phyloP scores from a whole-genome alignment of 1,140 invertebrate genomes.

The Idris sp. region DNA sequence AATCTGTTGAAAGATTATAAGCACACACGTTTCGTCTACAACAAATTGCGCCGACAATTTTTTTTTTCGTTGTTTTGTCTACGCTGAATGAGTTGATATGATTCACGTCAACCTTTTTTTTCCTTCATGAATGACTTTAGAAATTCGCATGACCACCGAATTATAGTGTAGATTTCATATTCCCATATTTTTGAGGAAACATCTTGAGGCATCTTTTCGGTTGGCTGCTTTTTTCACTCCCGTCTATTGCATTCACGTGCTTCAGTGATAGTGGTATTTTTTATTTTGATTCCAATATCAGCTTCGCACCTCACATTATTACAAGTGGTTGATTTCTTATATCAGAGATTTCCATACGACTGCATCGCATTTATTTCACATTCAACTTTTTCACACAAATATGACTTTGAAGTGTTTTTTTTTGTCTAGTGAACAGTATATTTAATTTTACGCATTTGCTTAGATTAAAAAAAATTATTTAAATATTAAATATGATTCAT shows the following conservation, averaged over 20 bases:
- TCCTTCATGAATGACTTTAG: too few relatives aligned
- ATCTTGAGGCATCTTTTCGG: too few relatives aligned
- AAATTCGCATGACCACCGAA: too few relatives aligned
- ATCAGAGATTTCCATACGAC: conserved; percentile 39
- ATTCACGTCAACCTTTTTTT: conserved; percentile 8
- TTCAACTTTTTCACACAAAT: conserved; percentile 19
- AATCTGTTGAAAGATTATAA: conserved; percentile 24
- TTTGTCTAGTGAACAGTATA: neutral
- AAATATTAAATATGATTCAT: too few relatives aligned
- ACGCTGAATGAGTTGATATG: conserved; percentile 1
- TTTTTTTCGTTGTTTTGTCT: conserved; percentile 10
- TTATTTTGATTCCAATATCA: conserved; percentile 51
- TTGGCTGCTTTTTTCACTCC: conserved; percentile 25
- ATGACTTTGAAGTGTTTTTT: conserved; percentile 27
- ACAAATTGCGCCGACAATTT: conserved; percentile 6
- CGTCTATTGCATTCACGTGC: conserved; percentile 44
- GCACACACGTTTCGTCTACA: conserved; percentile 5
- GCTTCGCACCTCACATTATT: conserved; percentile 52
- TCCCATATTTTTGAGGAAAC: too few relatives aligned
- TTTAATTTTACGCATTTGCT: too few relatives aligned
- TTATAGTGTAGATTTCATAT: too few relatives aligned
- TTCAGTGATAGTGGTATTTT: conserved; percentile 41
- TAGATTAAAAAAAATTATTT: too few relatives aligned
- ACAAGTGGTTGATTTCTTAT: conserved; percentile 51
- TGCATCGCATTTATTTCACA: conserved; percentile 38